phyloP scores from a whole-genome alignment of 2,888 invertebrate genomes.

The Alcis repandata region DNA sequence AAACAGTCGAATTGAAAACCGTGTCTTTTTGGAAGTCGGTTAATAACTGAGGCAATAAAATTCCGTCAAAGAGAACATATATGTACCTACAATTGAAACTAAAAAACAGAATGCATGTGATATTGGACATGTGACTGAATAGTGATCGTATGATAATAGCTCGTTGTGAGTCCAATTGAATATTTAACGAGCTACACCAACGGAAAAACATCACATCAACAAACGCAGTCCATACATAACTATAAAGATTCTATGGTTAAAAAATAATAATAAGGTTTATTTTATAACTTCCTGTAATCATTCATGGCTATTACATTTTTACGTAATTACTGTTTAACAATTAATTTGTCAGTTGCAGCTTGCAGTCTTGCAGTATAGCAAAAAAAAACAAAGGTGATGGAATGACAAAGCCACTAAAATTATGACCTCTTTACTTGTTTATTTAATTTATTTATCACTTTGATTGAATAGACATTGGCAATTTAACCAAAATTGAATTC shows the following conservation, averaged over 20 bases:
- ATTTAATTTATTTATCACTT: neutral
- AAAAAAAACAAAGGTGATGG: too few species aligned
- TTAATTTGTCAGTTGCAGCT: too few species aligned
- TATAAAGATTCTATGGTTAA: conserved; percentile 40
- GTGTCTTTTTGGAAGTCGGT: too few species aligned
- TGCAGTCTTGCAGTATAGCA: too few species aligned
- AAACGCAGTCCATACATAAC: conserved; percentile 44
- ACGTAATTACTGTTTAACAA: too few species aligned
- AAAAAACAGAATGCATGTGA: conserved; percentile 64
- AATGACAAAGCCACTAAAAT: conserved; percentile 11
- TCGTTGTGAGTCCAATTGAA: conserved; percentile 71
- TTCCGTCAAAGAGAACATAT: conserved; percentile 44
- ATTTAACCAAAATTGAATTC: neutral
- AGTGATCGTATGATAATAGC: conserved; percentile 73
- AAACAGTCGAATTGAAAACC: too few species aligned
- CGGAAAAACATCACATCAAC: conserved; percentile 59
- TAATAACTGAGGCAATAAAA: too few species aligned
- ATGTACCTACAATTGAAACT: conserved; percentile 67
- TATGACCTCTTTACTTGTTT: neutral
- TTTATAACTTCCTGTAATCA: conserved; percentile 41
- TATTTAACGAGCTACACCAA: conserved; percentile 65
- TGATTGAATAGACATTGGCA: conserved; percentile 2
- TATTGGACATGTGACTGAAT: conserved; percentile 71
- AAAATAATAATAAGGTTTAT: conserved; percentile 26
- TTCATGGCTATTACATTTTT: too few species aligned